Conservation (phyloP, 2,888 invertebrate genomes). For the Epinotia nisella region DNA sequence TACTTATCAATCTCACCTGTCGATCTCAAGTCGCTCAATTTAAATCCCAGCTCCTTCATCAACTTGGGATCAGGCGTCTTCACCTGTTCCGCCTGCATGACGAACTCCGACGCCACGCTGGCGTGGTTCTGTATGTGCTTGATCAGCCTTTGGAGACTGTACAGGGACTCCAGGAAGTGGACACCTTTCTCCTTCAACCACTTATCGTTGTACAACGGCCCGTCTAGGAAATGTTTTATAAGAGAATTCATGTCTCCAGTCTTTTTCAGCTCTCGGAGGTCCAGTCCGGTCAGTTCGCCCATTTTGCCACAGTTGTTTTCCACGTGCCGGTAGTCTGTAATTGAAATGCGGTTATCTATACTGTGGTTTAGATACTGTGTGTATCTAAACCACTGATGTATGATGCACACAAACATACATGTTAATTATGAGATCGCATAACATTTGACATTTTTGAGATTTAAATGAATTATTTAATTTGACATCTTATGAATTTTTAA, state of each 20-base stretch:
- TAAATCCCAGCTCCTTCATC: constrained; percentile 61
- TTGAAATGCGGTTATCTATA: neutral
- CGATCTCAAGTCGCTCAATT: constrained; percentile 30
- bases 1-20: constrained; percentile 48
- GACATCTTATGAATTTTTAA: too few species aligned
- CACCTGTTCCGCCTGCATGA: constrained; percentile 50
- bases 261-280: constrained; percentile 65
- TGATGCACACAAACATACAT: too few species aligned
- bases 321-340: constrained; percentile 66
- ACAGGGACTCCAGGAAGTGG: constrained; percentile 61
- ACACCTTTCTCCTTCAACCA: constrained; percentile 64
- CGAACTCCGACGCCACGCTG: constrained; percentile 52
- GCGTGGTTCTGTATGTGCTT: constrained; percentile 63
- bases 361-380: too few species aligned
- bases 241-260: constrained; percentile 66
- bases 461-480: too few species aligned
- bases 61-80: constrained; percentile 51
- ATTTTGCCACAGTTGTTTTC: constrained; percentile 65
- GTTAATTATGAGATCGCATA: too few species aligned
- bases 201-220: constrained; percentile 61
- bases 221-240: constrained; percentile 69
- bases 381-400: too few species aligned
- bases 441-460: too few species aligned
- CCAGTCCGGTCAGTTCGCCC: constrained; percentile 67
- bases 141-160: constrained; percentile 64